Conservation (phyloP, 2,888 invertebrate genomes). For the Acleris sparsana region DNA sequence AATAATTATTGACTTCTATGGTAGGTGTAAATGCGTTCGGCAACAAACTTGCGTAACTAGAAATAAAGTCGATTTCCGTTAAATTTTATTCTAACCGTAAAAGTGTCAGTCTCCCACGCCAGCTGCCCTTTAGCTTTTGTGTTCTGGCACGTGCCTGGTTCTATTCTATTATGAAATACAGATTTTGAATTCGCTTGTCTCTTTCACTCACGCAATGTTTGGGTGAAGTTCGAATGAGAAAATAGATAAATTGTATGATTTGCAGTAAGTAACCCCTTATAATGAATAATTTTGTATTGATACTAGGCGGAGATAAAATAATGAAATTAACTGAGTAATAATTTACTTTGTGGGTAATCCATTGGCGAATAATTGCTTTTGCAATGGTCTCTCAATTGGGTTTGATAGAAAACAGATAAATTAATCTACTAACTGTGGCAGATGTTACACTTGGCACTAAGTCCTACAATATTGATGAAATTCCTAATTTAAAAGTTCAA, state of each 20-base stretch:
- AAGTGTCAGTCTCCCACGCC: constrained; percentile 61
- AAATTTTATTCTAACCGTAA: neutral
- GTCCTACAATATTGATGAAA: no score
- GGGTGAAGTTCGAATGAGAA: neutral
- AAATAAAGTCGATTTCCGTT: constrained; percentile 11
- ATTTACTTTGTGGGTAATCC: no score
- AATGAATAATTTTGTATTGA: constrained; percentile 3
- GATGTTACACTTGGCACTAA: no score
- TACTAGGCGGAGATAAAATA: neutral
- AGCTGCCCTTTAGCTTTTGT: constrained; percentile 74
- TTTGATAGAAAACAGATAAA: no score
- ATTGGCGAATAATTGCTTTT: no score
- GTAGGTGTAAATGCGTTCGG: neutral
- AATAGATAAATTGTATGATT: neutral
- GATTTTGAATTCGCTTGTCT: neutral
- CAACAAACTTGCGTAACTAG: neutral
- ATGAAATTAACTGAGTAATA: neutral
- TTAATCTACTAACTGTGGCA: no score
- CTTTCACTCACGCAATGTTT: neutral
- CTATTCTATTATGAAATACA: neutral
- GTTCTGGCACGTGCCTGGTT: constrained; percentile 67
- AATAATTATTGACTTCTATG: neutral
- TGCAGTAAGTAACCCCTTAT: constrained; percentile 40
- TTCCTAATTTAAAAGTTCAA: no score
- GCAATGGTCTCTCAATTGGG: no score